Percentiles rank a stretch among this genome's conserved stretches.
phyloP scores from a whole-genome alignment of 2,888 invertebrate genomes.

The Lycaena phlaeas region DNA sequence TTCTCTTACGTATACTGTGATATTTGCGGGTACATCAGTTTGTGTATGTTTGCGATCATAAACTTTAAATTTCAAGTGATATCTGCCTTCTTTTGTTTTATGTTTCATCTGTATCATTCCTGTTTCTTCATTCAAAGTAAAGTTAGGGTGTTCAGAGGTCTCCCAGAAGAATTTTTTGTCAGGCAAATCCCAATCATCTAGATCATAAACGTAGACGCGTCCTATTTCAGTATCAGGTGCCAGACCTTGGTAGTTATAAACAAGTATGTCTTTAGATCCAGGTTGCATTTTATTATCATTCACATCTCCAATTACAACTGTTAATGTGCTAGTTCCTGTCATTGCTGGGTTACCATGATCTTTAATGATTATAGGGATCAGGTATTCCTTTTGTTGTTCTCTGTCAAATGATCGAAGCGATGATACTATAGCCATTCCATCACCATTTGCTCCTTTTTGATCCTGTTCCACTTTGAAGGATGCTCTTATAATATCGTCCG shows the following conservation, averaged over 20 bases:
- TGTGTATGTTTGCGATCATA: constrained; percentile 96
- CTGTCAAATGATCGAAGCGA: constrained; percentile 94
- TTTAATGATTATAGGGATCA: constrained; percentile 97
- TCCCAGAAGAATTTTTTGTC: constrained; percentile 99
- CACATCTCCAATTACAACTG: constrained; percentile 96
- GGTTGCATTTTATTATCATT: constrained; percentile 99
- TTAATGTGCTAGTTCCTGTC: constrained; percentile 96
- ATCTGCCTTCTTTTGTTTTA: constrained; percentile 90
- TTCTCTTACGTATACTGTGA: constrained; percentile 93
- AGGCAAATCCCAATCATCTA: constrained; percentile 98
- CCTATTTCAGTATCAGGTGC: constrained; percentile 94
- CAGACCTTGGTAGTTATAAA: constrained; percentile 96
- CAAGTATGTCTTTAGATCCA: constrained; percentile 96
- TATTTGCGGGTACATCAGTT: constrained; percentile 96
- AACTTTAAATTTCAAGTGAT: constrained; percentile 87
- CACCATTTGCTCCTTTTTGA: constrained; percentile 97
- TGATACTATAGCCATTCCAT: constrained; percentile 98
- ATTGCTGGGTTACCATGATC: constrained; percentile 97
- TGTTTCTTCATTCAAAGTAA: constrained; percentile 90
- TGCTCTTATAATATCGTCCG: constrained; percentile 92
- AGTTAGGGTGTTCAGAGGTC: constrained; percentile 86
- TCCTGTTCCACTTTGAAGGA: constrained; percentile 98
- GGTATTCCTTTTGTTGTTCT: constrained; percentile 95
- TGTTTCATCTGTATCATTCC: constrained; percentile 97
- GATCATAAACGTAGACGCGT: constrained; percentile 95